Percentiles rank a stretch among this genome's conserved stretches.
Evolutionary conservation across 1,140 invertebrate genomes (phyloP).

Genomic region (Sitophilus oryzae): DNA sequence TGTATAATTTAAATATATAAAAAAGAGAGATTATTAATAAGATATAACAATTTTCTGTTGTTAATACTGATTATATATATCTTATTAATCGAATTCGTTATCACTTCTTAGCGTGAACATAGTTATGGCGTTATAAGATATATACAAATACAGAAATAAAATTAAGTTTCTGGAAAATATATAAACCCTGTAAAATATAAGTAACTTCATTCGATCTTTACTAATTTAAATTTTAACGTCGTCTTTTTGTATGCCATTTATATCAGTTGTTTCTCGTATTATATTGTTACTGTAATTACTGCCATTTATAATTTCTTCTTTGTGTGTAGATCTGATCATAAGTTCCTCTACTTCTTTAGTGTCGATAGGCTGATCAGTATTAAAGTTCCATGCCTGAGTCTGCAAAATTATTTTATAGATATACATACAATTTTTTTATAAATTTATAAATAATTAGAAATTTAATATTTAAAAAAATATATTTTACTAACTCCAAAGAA

Average conservation of each 20-base stretch:
- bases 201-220: background rate
- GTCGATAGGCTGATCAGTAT: slow-evolving; percentile 15
- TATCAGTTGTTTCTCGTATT: background rate
- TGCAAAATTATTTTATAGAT: too few relatives aligned
- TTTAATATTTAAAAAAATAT: too few relatives aligned
- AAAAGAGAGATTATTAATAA: too few relatives aligned
- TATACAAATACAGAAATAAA: background rate
- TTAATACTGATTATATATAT: too few relatives aligned
- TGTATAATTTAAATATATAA: too few relatives aligned
- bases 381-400: slow-evolving; percentile 38
- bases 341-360: slow-evolving; percentile 32
- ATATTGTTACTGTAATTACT: background rate
- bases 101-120: too few relatives aligned
- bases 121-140: too few relatives aligned
- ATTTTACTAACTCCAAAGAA: too few relatives aligned
- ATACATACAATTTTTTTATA: slow-evolving; percentile 1
- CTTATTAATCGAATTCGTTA: too few relatives aligned
- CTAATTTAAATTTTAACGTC: slow-evolving; percentile 5
- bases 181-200: background rate
- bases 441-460: slow-evolving; percentile 1
- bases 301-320: slow-evolving; percentile 1
- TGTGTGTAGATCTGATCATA: slow-evolving; percentile 24
- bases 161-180: background rate
- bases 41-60: too few relatives aligned
- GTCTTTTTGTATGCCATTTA: background rate